Base-by-base conservation (phyloP, 1,140 invertebrate species). In the Nylanderia fulva region DNA sequence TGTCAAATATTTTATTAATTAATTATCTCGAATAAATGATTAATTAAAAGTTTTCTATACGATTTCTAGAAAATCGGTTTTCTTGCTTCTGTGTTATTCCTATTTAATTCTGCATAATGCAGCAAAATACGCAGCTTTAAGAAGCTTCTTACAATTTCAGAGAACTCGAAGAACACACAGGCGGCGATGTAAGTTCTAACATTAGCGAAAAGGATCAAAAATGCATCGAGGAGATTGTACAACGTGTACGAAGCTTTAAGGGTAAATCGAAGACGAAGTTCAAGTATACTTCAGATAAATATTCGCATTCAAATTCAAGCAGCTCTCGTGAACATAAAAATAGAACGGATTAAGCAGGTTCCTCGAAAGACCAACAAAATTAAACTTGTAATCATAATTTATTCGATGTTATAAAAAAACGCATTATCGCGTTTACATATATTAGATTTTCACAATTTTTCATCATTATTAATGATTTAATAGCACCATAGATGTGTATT, bases 161-260 rank as follows among this genome's bases (percentile, higher is more conserved):
- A 9, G 71, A 72, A 6, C 39, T 66, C n/a, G 77, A 87, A 2
- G 83, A 64, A 15, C 29, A 45, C 36, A 33, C 29, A 18, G 72
- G 24, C 21, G 42, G 1, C 0, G 48, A 8, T 42, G 24, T 61
- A 33, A 2, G n/a, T 5, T 33, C n/a, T 4, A 54, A 58, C 5
- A 79, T 90, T 27, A 90, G 64, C 13, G 86, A 90, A 8, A 90
- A 64, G n/a, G 89, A 90, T 63, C 64, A 87, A 48, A 83, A 18
- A n/a, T 74, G 15, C 45, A 86, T 90, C 24, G 88, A 90, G 11
- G 83, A 90, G 0, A 63, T 66, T 36, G 21, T 56, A 13, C 76
- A 42, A 24, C 77, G 86, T 18, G n/a, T 54, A 39, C 61, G 24
- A 1, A 87, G 8, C 5, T 42, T 33, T 3, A 90, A 89, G 15